Base-by-base conservation (phyloP, 1,140 invertebrate genomes). In the Drosophila sturtevanti region DNA sequence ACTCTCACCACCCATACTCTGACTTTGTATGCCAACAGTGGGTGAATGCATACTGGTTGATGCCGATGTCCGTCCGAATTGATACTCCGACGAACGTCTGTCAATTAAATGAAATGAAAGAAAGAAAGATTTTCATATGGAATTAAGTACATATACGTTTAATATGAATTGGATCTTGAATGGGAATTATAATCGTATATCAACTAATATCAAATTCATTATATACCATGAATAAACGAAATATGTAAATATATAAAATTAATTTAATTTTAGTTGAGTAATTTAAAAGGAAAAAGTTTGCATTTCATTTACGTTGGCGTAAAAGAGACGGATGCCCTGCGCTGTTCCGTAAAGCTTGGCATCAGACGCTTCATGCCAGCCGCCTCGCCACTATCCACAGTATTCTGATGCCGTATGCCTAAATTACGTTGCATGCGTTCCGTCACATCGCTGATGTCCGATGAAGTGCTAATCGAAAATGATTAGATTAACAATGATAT, bases 381-480 rank as follows among this genome's bases (percentile, higher is more conserved):
- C 11, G 67, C 72, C 41, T 80, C 73, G 34, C 93, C 69, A 35
- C 94, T 93, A 75, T 95, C 94, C 3, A 94, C 90, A 4, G 94
- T 95, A 82, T 94, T 93, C 79, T 95, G 94, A 59, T 95, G 94
- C 12, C 94, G 94, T 38, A 95, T 89, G 89, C 41, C 93, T 92
- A 75, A 93, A 93, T 34, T 94, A 90, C 71, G 94, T 92, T 90
- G 93, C 71, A 94, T 84, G 18, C 93, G 92, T 31, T 94, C 94
- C 6, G 93, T 93, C 1, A 94, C 93, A 44, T 95, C 95, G 35
- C 93, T 93, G 61, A 95, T 93, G 87, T 96, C 95, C 2, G 95
- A 96, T 1, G 95, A 96, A 1, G 95, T 96, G 82, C 93, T 93
- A 60, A 4, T 4, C 34, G 44, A 37, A 22, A 34, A 12, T 11